A percentile compares a stretch with the other conserved stretches of the same genome.
These are phyloP conservation scores for Cataglyphis altisquamis DNA, from an alignment of 2,888 invertebrate genomes.

Conservation along the genomic window DNA sequence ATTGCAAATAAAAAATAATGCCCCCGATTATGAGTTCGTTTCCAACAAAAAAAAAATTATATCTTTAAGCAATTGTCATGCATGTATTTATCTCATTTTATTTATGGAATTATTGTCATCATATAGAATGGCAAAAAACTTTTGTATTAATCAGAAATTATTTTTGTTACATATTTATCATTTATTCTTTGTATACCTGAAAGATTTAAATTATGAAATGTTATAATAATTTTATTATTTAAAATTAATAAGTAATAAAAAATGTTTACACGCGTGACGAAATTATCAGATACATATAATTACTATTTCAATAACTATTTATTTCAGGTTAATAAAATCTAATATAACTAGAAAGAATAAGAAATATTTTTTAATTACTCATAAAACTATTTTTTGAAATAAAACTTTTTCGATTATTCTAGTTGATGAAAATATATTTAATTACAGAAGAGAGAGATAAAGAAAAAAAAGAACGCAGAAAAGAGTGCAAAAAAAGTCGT, in stretches of 20 bases:
- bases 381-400: background rate
- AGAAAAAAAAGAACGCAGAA: background rate
- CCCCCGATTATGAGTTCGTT: background rate
- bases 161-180: background rate
- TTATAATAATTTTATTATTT: background rate
- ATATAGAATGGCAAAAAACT: background rate
- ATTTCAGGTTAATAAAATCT: background rate
- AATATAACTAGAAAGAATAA: background rate
- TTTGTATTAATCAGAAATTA: background rate
- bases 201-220: background rate
- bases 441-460: background rate
- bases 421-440: background rate
- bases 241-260: background rate
- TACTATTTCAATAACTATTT: background rate
- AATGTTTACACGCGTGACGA: background rate
- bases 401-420: background rate
- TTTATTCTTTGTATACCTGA: background rate
- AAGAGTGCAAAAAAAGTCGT: background rate
- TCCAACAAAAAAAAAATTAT: background rate
- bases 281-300: background rate
- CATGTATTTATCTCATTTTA: background rate
- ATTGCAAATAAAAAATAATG: conserved; percentile 12
- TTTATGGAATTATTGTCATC: background rate
- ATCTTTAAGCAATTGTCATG: background rate
- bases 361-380: background rate